phyloP scores from a whole-genome alignment of 2,797 vertebrate species.

The Alcedo atthis region DNA sequence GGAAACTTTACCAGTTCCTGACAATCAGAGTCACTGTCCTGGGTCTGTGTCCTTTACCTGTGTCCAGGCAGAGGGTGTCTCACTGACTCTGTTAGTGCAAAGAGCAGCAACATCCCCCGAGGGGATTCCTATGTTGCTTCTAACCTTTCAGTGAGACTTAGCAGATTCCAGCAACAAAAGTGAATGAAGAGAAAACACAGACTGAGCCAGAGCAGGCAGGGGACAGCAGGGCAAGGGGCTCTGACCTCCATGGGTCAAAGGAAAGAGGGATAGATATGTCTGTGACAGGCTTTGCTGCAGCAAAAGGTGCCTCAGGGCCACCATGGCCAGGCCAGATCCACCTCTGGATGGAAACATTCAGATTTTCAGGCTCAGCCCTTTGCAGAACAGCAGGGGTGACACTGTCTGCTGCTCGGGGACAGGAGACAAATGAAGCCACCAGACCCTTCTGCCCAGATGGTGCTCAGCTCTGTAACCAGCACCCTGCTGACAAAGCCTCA shows the following conservation, averaged over 20 bases:
- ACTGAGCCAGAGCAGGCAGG: background rate
- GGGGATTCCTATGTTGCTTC: background rate
- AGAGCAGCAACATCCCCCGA: background rate
- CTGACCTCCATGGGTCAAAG: background rate
- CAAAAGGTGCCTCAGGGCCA: background rate
- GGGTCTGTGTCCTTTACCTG: background rate
- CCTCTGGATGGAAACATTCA: background rate
- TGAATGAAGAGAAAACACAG: background rate
- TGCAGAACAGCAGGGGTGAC: background rate
- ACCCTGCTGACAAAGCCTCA: background rate
- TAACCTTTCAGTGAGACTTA: background rate
- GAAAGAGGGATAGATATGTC: background rate
- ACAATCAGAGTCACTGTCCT: background rate
- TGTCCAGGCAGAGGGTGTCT: background rate
- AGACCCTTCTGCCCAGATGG: background rate
- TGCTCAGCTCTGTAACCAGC: background rate
- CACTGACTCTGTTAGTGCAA: background rate
- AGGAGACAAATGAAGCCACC: rapidly evolving
- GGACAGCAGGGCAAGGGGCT: background rate
- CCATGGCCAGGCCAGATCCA: background rate
- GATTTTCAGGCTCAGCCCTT: background rate
- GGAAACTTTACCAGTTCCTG: background rate
- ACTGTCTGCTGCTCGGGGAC: background rate
- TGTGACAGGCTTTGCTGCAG: background rate
- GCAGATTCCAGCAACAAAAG: slow-evolving; percentile 29